Evolutionary conservation across 2,797 vertebrate genomes (phyloP).

Genomic region (Odontamblyopus rebecca): DNA sequence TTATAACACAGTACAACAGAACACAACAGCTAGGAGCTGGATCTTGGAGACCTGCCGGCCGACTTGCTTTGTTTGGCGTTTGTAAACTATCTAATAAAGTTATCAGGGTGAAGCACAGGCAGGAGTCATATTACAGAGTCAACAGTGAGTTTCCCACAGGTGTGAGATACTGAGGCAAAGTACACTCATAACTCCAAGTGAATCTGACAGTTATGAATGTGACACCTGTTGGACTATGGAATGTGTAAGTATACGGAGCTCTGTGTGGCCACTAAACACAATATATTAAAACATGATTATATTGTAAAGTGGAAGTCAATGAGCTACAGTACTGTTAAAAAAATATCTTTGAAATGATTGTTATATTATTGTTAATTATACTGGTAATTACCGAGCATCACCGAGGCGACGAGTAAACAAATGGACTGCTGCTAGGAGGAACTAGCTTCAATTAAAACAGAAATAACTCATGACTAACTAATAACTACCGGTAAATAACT

Average conservation of each 20-base stretch:
- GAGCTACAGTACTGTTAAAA: neutral
- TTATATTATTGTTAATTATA: too few relatives aligned
- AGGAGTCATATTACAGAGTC: slow-evolving; percentile 41
- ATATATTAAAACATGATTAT: neutral
- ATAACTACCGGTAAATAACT: too few relatives aligned
- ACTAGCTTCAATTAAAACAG: too few relatives aligned
- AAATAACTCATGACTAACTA: too few relatives aligned
- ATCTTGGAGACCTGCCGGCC: neutral
- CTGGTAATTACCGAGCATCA: too few relatives aligned
- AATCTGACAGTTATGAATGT: slow-evolving; percentile 17
- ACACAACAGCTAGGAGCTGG: neutral
- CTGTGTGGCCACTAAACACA: neutral
- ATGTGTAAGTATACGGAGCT: neutral
- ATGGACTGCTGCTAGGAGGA: too few relatives aligned
- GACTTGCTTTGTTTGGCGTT: slow-evolving; percentile 19
- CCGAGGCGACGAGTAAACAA: too few relatives aligned
- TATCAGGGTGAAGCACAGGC: slow-evolving; percentile 35
- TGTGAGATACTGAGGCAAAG: slow-evolving; percentile 27
- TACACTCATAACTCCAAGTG: slow-evolving; percentile 9
- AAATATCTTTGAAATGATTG: too few relatives aligned
- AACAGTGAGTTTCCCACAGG: slow-evolving; percentile 45
- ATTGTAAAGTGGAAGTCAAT: neutral
- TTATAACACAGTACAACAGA: neutral
- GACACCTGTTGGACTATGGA: slow-evolving; percentile 12
- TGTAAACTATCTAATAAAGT: slow-evolving; percentile 30